Conservation (phyloP, 2,113 vertebrate species). For the Gallinago jamesoni region DNA sequence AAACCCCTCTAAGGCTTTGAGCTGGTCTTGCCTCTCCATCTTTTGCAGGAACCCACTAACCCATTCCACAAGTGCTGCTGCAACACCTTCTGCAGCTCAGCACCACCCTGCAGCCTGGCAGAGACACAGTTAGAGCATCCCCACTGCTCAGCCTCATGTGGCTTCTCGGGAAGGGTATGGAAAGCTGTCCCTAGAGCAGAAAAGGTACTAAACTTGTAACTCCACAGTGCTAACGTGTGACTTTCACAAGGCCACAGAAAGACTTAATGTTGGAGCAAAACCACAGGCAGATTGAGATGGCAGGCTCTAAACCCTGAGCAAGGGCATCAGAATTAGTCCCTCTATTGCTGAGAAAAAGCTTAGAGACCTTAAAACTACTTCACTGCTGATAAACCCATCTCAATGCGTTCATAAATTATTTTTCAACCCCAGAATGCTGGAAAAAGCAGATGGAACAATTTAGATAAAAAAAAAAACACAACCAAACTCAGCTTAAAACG, state of each 20-base stretch:
- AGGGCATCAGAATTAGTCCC: background rate
- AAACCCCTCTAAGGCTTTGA: background rate
- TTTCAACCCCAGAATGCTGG: background rate
- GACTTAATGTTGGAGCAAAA: background rate
- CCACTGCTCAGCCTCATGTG: background rate
- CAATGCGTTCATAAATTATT: background rate
- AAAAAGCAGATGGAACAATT: slow-evolving; percentile 8
- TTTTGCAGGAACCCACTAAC: background rate
- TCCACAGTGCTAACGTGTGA: background rate
- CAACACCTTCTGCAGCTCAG: background rate
- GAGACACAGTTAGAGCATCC: background rate
- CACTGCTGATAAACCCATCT: background rate
- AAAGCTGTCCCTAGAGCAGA: background rate
- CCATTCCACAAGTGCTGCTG: background rate
- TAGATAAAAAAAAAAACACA: background rate
- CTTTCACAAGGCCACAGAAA: background rate
- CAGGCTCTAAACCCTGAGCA: background rate
- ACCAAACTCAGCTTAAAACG: background rate
- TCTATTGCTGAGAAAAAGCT: background rate
- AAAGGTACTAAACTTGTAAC: background rate
- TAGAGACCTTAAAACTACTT: background rate
- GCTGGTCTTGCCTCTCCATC: background rate
- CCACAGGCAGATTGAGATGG: background rate
- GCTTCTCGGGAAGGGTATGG: accelerated
- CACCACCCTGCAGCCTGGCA: background rate